Base-by-base conservation (phyloP, 2,113 vertebrate species). In the Vimba vimba region DNA sequence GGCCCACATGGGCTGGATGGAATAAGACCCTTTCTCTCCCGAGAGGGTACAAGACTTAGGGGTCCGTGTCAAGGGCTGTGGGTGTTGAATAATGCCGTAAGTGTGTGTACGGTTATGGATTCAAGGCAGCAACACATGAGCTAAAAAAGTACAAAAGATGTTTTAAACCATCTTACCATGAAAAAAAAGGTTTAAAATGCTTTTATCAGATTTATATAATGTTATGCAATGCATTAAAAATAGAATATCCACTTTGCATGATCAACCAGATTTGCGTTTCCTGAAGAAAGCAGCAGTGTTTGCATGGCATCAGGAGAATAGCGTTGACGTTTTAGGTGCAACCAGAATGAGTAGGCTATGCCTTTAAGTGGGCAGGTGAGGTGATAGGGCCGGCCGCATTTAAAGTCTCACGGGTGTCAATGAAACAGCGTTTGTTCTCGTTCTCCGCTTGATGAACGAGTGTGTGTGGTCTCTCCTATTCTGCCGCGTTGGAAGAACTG, bases 61-160 rank as follows among this genome's bases (percentile, higher is more conserved):
- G 60, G 47, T 30, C 33, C 25, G 12, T 52, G 55, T 75, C 66
- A 75, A 36, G 66, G 52, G 52, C 27, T 84, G 59, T 88, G 85
- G 11, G 77, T 17, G 30, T 77, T 30, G 45, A 47, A 36, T 3
- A 75, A 75, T 66, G 78, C 33, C 47, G 2, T 25, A 39, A 71
- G 2, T 71, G 19, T 69, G 33, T 12, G 3, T 60, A 60, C 5
- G 6, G 52, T 17, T 36, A 36, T 1, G 15, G 15, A 68, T 68
- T 68, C 27, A 68, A 17, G 64, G 30, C 30, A 68, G 64, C 64
- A 66, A 17, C 15, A 19, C 19, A 36, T 69, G 30, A 21, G 30
- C 66, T 55, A 55, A 55, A 55, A 52, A 55, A 1, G 47, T 17
- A 55, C 50, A 55, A 55, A 19, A 55, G 15, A 55, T 2, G 15